Conservation (phyloP, 1,140 invertebrate species). For the Caenorhabditis elegans region DNA sequence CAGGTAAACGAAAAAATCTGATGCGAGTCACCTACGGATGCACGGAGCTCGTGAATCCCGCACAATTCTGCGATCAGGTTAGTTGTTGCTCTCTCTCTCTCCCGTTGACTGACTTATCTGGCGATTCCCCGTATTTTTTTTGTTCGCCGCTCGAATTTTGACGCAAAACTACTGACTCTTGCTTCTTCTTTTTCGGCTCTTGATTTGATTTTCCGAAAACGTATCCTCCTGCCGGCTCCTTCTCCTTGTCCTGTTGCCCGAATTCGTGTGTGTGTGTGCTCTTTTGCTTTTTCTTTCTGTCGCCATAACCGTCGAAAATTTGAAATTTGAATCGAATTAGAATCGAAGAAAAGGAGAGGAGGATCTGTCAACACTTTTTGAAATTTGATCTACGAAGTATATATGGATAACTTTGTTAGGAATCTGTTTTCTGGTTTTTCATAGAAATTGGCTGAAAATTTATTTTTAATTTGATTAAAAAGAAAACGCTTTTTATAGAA, state of each 20-base stretch:
- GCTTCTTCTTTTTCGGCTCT: no score
- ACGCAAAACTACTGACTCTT: slow-evolving; percentile 18
- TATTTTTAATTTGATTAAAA: no score
- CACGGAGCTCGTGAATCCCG: slow-evolving; percentile 85
- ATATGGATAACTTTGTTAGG: no score
- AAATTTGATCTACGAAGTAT: no score
- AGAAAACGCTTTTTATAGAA: no score
- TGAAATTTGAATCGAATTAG: neutral
- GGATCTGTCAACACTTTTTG: neutral
- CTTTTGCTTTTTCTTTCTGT: neutral
- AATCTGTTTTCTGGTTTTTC: no score
- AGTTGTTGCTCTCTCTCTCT: neutral
- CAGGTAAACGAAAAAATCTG: slow-evolving; percentile 73
- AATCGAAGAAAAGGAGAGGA: neutral
- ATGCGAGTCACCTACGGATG: slow-evolving; percentile 91
- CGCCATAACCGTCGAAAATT: slow-evolving; percentile 18
- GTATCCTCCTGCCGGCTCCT: neutral
- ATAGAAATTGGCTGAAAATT: no score
- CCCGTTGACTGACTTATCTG: neutral
- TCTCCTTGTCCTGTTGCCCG: no score
- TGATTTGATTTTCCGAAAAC: slow-evolving; percentile 19
- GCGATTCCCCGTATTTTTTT: neutral
- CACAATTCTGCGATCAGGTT: slow-evolving; percentile 88
- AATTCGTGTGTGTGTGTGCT: no score
- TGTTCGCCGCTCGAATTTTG: no score